Evolutionary conservation across 2,888 invertebrate genomes (phyloP), one percentile per base, ranked within the genome.

Genomic region (Acleris literana): DNA sequence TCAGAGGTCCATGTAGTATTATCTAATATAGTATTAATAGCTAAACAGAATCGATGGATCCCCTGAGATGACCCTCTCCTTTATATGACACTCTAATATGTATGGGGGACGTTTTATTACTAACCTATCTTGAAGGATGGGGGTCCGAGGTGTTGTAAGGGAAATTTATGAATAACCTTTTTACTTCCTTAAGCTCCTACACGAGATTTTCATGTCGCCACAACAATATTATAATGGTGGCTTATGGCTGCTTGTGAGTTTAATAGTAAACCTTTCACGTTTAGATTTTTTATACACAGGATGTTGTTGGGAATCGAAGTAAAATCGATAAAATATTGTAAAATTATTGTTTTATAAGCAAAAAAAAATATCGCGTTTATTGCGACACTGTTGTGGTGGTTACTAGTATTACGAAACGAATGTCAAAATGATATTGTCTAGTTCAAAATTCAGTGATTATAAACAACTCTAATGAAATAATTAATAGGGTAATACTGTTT

Each of bases 11-110:
- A 69, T 33, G 57, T 64, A 73, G 75, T 77, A 77, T 81, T 78
- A 75, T 77, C 75, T 82, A 79, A 82, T 87, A 79, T 75, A 84
- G 75, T 88, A 89, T 90, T 89, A 88, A 90, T 87, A 80, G 81
- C 69, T 84, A 84, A 86, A 79, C 79, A 84, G 84, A 85, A 89
- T 85, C 83, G 85, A 91, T 89, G 88, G 79, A 72, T 84, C 91
- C 87, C 88, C 60, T 51, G 88, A 86, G 89, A 79, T 80, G 77
- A 78, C 81, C 82, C 79, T 57, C 77, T 76, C 78, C 84, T 84
- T 80, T 84, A 86, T 84, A 86, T 85, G 81, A 82, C 81, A 81
- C 87, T 86, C 79, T 87, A 86, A 86, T 87, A 89, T 87, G 86
- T 84, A 86, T 80, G 80, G 79, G 87, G 85, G 83, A 77, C 80